phyloP scores from a whole-genome alignment of 2,113 vertebrate species.

The Puntigrus tetrazona region DNA sequence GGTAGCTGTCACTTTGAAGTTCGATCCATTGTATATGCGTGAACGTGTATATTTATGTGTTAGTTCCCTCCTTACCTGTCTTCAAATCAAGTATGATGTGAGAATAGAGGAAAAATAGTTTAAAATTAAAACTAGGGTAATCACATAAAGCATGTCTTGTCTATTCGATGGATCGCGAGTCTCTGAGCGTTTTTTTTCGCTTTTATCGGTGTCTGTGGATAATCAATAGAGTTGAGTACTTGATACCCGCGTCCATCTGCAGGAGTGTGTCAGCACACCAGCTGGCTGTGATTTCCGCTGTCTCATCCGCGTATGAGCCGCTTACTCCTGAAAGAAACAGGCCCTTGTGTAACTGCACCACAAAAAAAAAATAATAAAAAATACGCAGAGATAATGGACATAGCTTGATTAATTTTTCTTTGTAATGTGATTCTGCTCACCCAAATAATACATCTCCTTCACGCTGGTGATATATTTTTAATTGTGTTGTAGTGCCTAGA shows the following conservation, averaged over 20 bases:
- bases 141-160: neutral
- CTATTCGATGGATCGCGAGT: neutral
- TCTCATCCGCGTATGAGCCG: constrained; percentile 32
- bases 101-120: neutral
- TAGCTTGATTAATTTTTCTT: constrained; percentile 41
- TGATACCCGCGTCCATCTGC: constrained; percentile 33
- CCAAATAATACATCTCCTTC: neutral
- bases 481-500: neutral
- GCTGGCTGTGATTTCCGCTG: constrained; percentile 41
- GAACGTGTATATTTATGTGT: neutral
- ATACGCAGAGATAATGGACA: constrained; percentile 26
- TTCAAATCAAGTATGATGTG: neutral
- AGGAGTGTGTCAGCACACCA: constrained; percentile 44
- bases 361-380: neutral
- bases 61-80: constrained; percentile 28
- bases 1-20: constrained; percentile 53
- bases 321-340: constrained; percentile 36
- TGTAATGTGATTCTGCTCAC: constrained; percentile 32
- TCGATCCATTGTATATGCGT: neutral
- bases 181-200: neutral
- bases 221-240: constrained; percentile 36
- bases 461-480: neutral
- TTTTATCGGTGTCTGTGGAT: neutral
- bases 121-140: neutral
- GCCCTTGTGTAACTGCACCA: constrained; percentile 13